Percentiles rank a stretch among this genome's conserved stretches.
Evolutionary conservation across 92 coral and sea anemone species (phyloP).

Genomic region (Micromussa lordhowensis): DNA sequence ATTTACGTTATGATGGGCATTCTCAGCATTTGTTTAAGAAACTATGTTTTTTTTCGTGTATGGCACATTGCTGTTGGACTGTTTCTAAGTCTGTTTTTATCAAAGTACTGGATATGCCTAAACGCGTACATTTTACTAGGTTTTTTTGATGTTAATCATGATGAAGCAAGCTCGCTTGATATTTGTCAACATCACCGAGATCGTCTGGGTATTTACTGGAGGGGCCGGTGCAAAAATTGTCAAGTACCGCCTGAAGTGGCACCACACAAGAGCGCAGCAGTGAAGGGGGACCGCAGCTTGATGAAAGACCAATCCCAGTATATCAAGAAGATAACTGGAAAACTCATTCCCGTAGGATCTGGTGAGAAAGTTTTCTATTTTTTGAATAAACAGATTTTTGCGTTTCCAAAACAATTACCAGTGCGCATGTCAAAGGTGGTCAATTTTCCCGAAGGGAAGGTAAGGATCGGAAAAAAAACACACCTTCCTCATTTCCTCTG

Average conservation of each 20-base stretch:
- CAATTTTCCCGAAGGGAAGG: not conserved
- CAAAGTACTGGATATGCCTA: no score
- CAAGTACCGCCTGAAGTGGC: constrained; percentile 25
- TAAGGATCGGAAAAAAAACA: no score
- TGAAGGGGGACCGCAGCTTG: constrained; percentile 23
- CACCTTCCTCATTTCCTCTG: no score
- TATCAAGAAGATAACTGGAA: constrained; percentile 13
- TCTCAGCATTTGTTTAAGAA: no score
- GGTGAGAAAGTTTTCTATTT: not conserved
- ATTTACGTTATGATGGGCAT: no score
- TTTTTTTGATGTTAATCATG: constrained; percentile 27
- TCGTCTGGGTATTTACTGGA: constrained; percentile 31
- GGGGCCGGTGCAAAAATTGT: constrained; percentile 26
- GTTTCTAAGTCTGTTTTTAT: no score
- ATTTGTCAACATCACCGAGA: constrained; percentile 27
- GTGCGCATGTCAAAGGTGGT: not conserved
- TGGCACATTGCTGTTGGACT: no score
- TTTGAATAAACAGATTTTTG: no score
- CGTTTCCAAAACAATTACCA: no score
- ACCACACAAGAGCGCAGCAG: not conserved
- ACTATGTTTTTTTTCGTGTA: no score
- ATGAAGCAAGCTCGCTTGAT: not conserved
- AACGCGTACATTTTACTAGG: not conserved
- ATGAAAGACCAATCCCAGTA: not conserved
- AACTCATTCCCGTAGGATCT: not conserved